Conservation (phyloP, 2,113 vertebrate genomes). For the Callipepla squamata region DNA sequence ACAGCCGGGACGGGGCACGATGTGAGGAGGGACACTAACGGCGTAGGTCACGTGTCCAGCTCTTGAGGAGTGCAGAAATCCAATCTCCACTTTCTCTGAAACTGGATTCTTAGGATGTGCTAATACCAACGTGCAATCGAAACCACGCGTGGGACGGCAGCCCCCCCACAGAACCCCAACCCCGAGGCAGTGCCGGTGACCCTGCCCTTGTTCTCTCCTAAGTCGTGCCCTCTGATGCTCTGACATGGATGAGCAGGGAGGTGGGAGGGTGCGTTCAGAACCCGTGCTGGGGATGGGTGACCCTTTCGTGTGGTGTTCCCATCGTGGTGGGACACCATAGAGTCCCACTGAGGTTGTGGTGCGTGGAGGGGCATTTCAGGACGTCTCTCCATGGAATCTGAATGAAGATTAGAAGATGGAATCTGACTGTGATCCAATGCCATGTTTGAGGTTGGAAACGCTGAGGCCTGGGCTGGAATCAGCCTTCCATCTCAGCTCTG, state of each 20-base stretch:
- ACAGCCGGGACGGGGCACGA: background rate
- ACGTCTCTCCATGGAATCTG: background rate
- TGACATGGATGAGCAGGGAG: background rate
- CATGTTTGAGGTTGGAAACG: background rate
- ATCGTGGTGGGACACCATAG: background rate
- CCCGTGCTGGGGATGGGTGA: background rate
- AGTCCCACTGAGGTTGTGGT: background rate
- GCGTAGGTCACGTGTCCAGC: background rate
- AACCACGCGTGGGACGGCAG: background rate
- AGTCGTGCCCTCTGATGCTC: fast-evolving
- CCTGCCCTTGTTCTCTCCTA: background rate
- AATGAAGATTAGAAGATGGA: background rate
- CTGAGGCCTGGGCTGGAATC: background rate
- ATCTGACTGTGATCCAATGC: background rate
- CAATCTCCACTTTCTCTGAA: conserved; percentile 65
- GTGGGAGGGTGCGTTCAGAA: background rate
- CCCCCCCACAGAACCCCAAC: background rate
- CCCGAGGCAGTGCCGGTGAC: background rate
- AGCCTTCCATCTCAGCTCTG: background rate
- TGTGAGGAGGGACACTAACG: background rate
- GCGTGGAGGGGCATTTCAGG: background rate
- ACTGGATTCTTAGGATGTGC: conserved; percentile 61
- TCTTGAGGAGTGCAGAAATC: conserved; percentile 49
- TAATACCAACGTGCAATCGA: background rate
- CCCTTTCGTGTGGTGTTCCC: background rate